Evolutionary conservation across 2,113 vertebrate species (phyloP), one percentile per base, ranked within the genome.

Genomic region (Microcebus murinus): DNA sequence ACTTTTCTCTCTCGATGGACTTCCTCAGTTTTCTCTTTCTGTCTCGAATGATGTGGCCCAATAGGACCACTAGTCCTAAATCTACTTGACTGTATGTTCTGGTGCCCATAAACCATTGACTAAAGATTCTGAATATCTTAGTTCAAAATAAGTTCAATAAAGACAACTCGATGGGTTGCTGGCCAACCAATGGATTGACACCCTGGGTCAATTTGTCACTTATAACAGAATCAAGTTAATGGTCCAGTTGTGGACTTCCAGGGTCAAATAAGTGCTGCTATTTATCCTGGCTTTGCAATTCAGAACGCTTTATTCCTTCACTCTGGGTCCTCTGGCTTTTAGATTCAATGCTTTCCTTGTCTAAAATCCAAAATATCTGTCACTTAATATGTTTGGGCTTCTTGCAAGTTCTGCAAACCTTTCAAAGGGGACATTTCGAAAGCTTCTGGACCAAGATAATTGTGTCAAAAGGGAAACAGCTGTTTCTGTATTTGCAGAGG

Each of bases 401-500:
- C 88, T 96, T 76, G 45, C 77, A 89, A 95, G 70, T 68, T 85
- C 68, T 68, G 15, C 73, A 86, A 8, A 87, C 6, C 48, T 96
- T 91, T 90, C 91, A 77, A 77, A 86, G 71, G 85, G 85, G 67
- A 85, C 55, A 50, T 96, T 96, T 96, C 1, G 1, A 91, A 96
- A 95, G 93, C 91, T 89, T 97, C 83, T 95, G 85, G 68, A 94
- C 94, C 86, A 87, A 98, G 93, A 96, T 91, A 97, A 93, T 93
- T 96, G 79, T 91, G 45, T 95, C 63, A 82, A 80, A 95, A 95
- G 73, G 89, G 67, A 94, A 96, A 94, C 96, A 96, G 89, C 94
- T 97, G 93, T 94, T 79, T 95, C 79, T 95, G 83, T 91, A 71
- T 96, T 97, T 96, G 50, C 55, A 76, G 68, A 96, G 61, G 63